Percentiles rank a stretch among this genome's conserved stretches.
Conservation (phyloP, 1,140 invertebrate species). For the Aphaenogaster rudis region DNA sequence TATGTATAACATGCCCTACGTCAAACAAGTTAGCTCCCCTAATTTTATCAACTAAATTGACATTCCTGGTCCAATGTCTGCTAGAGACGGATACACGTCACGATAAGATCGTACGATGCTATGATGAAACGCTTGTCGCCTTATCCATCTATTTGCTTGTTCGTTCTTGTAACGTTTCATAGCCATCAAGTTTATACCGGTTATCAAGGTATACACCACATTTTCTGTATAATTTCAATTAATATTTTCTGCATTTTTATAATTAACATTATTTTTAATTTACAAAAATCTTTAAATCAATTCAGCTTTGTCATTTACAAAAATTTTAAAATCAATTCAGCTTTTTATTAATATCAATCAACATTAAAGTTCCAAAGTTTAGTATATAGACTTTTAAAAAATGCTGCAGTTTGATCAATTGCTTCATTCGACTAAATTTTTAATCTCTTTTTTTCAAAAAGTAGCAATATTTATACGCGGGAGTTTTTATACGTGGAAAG, state of each 20-base stretch:
- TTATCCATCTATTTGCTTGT: constrained; percentile 36
- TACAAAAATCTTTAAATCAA: background rate
- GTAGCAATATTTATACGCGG: background rate
- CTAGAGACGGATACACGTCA: background rate
- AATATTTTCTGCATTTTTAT: background rate
- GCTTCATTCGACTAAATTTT: background rate
- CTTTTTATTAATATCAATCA: background rate
- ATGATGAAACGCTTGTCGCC: constrained; percentile 33
- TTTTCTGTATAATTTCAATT: background rate
- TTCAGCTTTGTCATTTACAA: background rate
- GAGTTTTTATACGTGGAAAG: background rate
- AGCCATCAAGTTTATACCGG: background rate
- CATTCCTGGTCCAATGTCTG: constrained; percentile 4
- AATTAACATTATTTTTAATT: background rate
- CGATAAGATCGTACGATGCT: constrained; percentile 6
- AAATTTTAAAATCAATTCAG: background rate
- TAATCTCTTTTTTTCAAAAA: background rate
- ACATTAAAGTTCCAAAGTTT: background rate
- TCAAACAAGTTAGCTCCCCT: background rate
- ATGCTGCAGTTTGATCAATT: background rate
- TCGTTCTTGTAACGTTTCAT: constrained; percentile 26
- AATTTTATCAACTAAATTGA: constrained; percentile 35
- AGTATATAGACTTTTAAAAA: background rate
- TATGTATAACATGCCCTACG: background rate
- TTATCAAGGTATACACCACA: constrained; percentile 23